Conservation (phyloP, 2,888 invertebrate genomes). For the Pelosia muscerda region DNA sequence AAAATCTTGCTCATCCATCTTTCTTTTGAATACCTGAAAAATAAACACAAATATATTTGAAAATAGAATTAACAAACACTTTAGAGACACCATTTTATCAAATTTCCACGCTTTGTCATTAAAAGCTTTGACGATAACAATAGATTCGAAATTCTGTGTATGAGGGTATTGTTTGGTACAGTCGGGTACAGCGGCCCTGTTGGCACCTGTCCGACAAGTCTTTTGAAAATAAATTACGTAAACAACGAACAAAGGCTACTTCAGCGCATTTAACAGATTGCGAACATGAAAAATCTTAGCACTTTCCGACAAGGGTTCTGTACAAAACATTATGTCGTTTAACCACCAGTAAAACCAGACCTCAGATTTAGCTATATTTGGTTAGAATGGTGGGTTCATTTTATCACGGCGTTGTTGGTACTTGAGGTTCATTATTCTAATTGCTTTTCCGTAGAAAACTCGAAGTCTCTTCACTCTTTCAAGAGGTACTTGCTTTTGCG, state of each 20-base stretch:
- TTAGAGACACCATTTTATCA: constrained; percentile 20
- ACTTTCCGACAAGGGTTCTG: constrained; percentile 55
- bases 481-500: constrained; percentile 75
- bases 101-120: constrained; percentile 36
- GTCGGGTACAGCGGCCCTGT: constrained; percentile 6
- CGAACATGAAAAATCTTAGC: constrained; percentile 67
- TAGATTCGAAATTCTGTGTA: constrained; percentile 26
- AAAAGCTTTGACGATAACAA: constrained; percentile 44
- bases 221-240: constrained; percentile 58
- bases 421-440: constrained; percentile 82
- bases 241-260: constrained; percentile 64
- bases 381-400: constrained; percentile 35
- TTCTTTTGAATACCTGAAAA: neutral
- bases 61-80: constrained; percentile 21
- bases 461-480: constrained; percentile 76
- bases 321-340: constrained; percentile 37
- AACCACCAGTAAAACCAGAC: constrained; percentile 38
- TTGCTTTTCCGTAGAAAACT: constrained; percentile 74
- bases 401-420: constrained; percentile 51
- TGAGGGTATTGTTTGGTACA: constrained; percentile 20
- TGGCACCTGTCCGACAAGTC: constrained; percentile 54
- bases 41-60: constrained; percentile 9
- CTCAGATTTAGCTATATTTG: neutral
- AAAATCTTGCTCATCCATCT: neutral
- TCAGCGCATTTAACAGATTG: constrained; percentile 78